Evolutionary conservation across 2,888 invertebrate species (phyloP), one percentile per base, ranked within the genome.

Genomic region (Altica lythri): DNA sequence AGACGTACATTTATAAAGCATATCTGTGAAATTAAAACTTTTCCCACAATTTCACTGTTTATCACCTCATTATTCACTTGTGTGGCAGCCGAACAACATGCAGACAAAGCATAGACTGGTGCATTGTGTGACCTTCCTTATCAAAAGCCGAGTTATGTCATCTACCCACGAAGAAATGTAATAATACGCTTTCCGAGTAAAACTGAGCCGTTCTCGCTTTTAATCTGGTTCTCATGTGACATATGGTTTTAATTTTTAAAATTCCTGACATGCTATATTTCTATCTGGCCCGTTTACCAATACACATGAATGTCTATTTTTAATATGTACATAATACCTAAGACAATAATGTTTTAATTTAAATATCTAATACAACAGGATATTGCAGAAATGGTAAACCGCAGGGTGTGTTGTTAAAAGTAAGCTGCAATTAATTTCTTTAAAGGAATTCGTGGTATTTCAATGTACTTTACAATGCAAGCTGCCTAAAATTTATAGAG

Each of bases 61-160:
- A 43, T 44, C 35, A 19, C 51, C 12, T 19, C 25, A 51, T 51
- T 18, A 44, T 25, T 51, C 44, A 44, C 30, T 37, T 19, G 34
- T 44, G 35, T 51, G 44, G 37, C 37, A 44, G 43, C 42, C 8
- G 43, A 29, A 25, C 22, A 47, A 19, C 38, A 27, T 25, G 27
- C 12, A 30, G 34, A 34, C n/a, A n/a, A n/a, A n/a, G n/a, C n/a
- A n/a, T n/a, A n/a, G 34, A 4, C 16, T 3, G 16, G 16, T 4
- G 34, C 16, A 14, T 38, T 30, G 34, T 44, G 30, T 54, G 59
- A 63, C 63, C 61, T 62, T 59, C 55, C 57, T 63, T 62, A 63
- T 63, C 63, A 60, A 54, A 58, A 60, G 53, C 50, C 48, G 42
- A 51, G 61, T 59, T 63, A 59, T 60, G 63, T 62, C 61, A 63